Base-by-base conservation (phyloP, 1,140 invertebrate species). In the Aradophagus sp. region DNA sequence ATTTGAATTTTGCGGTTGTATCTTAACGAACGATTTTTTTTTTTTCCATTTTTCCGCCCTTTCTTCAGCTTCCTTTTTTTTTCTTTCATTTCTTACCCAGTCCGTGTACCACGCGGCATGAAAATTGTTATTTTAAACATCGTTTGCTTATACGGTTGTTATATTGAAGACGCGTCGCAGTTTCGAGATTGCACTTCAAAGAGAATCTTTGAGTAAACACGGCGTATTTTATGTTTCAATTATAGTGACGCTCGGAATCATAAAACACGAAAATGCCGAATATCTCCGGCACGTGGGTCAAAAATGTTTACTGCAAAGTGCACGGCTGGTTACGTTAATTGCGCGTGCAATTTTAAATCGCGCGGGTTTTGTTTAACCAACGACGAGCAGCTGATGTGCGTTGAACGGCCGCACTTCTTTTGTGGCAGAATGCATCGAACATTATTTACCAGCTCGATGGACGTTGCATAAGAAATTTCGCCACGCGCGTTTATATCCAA, bases 161-260 rank as follows among this genome's bases (percentile, higher is more conserved):
- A 19, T 44, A 44, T 27, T 45, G 36, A 35, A 19, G 17, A 56
- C 23, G 36, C 20, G 41, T 56, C 5, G 10, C 5, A 23, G 29
- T 56, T 15, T 45, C 31, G n/a, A 45, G 36, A 56, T 35, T 44
- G 41, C 23, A 29, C 32, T 56, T 56, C 32, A 45, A 56, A 56
- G 53, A 10, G 32, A 17, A 36, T 44, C 39, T 56, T 56, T 36
- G 14, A 34, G 32, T 36, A 56, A 56, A 45, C 13, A 56, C 20
- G 11, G 20, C 19, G 29, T 56, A 56, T 56, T 56, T 56, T 56
- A 56, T 45, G 41, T 45, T 56, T 56, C 53, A 56, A 56, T 56
- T 56, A 56, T 45, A 45, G 16, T 42, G 38, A 17, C 39, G 27
- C 29, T 16, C 11, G 36, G 14, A 35, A 34, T 42, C 52, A 55